Evolutionary conservation across 2,797 vertebrate genomes (phyloP), one percentile per base, ranked within the genome.

Genomic region (Sebastes glaucus): DNA sequence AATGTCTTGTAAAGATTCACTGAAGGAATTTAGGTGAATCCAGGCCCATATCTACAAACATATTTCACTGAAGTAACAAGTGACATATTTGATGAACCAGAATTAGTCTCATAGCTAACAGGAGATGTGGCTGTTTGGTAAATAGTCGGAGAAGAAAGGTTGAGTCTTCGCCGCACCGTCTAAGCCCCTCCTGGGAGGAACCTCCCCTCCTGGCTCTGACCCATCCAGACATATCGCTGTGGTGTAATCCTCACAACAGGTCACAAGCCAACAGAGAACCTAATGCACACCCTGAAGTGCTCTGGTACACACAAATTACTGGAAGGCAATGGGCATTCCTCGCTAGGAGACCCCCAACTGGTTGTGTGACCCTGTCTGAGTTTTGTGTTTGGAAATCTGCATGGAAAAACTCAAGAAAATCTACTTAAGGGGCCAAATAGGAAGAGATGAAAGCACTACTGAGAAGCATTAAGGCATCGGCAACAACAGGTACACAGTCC

Each of bases 171-270:
- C 32, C 22, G 25, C 61, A 20, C 46, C 2, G 32, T 42, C 82
- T 79, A 38, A 86, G 70, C 83, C 66, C 64, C 70, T 77, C 77
- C 30, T 83, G 78, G 61, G 81, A 84, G 57, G 74, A 75, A 77
- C 68, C 25, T 42, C 71, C 73, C 80, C 74, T 88, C 38, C 62
- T 89, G 87, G 88, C 83, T 25, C 52, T 2, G 46, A 74, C 81
- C 82, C 85, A 83, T 82, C 63, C 60, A 83, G 70, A 86, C 81
- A 83, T 85, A 84, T 93, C 73, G 59, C 78, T 80, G 79, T 35
- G 78, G 82, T 85, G 88, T 90, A 93, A 93, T 91, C 92, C 88
- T 83, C 83, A 78, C 89, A 90, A 92, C 89, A 92, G 92, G 91
- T 93, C 87, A 88, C 64, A 77, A 87, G 86, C 71, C 82, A 88